Conservation (phyloP, 2,888 invertebrate species). For the Philonicus albiceps region DNA sequence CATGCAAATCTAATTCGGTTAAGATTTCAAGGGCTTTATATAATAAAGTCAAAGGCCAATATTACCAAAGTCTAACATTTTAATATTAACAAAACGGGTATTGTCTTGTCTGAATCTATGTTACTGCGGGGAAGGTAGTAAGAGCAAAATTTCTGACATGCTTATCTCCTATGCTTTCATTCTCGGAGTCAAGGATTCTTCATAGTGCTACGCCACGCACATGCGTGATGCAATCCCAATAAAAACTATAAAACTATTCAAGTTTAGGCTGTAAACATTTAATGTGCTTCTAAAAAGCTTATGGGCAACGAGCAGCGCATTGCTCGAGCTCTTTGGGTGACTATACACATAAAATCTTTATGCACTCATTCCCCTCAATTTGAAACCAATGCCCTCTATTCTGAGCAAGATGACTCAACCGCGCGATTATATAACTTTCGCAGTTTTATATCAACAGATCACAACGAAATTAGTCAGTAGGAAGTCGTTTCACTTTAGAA, state of each 20-base stretch:
- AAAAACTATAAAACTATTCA: background rate
- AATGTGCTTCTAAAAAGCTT: background rate
- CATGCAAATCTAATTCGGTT: too few species aligned
- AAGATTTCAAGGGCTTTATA: too few species aligned
- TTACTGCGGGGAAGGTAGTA: too few species aligned
- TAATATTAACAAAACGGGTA: too few species aligned
- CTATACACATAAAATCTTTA: background rate
- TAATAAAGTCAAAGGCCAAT: too few species aligned
- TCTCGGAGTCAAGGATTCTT: background rate
- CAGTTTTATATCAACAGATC: slow-evolving; percentile 9
- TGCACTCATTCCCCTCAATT: background rate
- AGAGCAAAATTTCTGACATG: background rate
- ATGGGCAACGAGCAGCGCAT: background rate
- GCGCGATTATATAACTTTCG: slow-evolving; percentile 13
- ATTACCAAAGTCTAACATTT: too few species aligned
- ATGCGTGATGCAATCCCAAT: background rate
- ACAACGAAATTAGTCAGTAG: background rate
- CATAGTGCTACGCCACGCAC: background rate
- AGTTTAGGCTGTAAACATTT: background rate
- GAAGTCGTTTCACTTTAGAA: slow-evolving; percentile 17
- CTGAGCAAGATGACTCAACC: slow-evolving; percentile 21
- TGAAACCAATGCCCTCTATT: background rate
- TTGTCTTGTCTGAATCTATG: too few species aligned
- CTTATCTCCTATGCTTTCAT: background rate
- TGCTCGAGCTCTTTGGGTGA: background rate